Evolutionary conservation across 2,113 vertebrate species (phyloP), one percentile per base, ranked within the genome.

Genomic region (Dryoscopus gambensis): DNA sequence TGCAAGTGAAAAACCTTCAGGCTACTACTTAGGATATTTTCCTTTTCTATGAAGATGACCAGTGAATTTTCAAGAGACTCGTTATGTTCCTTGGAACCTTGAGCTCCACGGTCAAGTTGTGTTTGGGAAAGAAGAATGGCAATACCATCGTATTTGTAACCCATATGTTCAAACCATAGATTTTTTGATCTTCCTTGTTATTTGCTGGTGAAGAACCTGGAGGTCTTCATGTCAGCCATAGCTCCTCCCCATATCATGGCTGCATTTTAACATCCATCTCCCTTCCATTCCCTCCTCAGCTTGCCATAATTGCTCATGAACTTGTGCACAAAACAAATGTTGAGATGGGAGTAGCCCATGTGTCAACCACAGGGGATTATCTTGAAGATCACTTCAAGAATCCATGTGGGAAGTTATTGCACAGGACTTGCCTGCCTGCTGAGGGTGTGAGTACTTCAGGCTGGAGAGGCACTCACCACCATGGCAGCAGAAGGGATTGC

Each of bases 81-180:
- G 0, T 53, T 65, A 33, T 0, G 1, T 46, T 89, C 31, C 40
- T 70, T 1, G 1, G 31, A 63, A 83, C n/a, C 28, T 9, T 67
- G 13, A 88, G n/a, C 12, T 76, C 20, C 5, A 11, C 2, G 14
- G 39, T 65, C 33, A 86, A 55, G 19, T 52, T 53, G 25, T 49
- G 9, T 28, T 57, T 65, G n/a, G 19, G 50, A 80, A 76, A 77
- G 19, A 86, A 93, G 73, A 89, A 86, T 10, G 28, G 49, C 42
- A 57, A 49, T 42, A 31, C 9, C n/a, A 42, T 39, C 35, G 22
- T 35, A 80, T 69, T 76, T 60, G 33, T 77, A 90, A 88, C 8
- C 17, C 6, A 1, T 33, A 46, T 7, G 5, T 42, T 69, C 68
- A 69, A 85, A 88, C 6, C 15, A 28, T 2, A 9, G 28, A 22